phyloP scores from a whole-genome alignment of 2,888 invertebrate species.

The Julus scandinavius region DNA sequence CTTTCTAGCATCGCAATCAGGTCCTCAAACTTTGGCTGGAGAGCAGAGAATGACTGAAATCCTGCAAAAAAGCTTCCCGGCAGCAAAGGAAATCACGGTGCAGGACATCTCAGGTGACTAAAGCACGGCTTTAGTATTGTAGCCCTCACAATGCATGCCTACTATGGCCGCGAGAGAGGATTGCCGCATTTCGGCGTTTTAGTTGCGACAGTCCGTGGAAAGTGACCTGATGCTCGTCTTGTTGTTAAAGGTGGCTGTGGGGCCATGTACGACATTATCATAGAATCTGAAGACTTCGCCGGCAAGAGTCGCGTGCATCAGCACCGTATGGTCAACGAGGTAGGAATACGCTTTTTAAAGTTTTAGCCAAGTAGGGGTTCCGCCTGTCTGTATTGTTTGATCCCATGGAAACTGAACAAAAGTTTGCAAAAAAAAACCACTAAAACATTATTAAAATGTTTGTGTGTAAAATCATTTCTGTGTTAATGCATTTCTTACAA shows the following conservation, averaged over 20 bases:
- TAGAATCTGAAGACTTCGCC: constrained; percentile 56
- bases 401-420: too few relatives aligned
- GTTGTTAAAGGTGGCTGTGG: constrained; percentile 57
- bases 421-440: too few relatives aligned
- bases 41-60: constrained; percentile 29
- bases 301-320: constrained; percentile 56
- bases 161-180: not conserved
- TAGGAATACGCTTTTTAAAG: not conserved
- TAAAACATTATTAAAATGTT: too few relatives aligned
- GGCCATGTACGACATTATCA: constrained; percentile 57
- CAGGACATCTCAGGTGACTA: constrained; percentile 52
- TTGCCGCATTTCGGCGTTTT: not conserved
- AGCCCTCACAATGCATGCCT: not conserved
- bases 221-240: constrained; percentile 9
- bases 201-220: not conserved
- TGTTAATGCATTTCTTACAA: not conserved
- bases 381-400: too few relatives aligned
- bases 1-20: constrained; percentile 50
- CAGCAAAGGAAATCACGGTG: constrained; percentile 35
- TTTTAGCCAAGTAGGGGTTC: not conserved
- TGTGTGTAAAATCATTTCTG: too few relatives aligned
- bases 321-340: constrained; percentile 57
- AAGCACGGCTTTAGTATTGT: not conserved
- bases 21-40: not conserved
- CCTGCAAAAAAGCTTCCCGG: constrained; percentile 50